Evolutionary conservation across 2,797 vertebrate species (phyloP).

Genomic region (Lutjanus campechanus): DNA sequence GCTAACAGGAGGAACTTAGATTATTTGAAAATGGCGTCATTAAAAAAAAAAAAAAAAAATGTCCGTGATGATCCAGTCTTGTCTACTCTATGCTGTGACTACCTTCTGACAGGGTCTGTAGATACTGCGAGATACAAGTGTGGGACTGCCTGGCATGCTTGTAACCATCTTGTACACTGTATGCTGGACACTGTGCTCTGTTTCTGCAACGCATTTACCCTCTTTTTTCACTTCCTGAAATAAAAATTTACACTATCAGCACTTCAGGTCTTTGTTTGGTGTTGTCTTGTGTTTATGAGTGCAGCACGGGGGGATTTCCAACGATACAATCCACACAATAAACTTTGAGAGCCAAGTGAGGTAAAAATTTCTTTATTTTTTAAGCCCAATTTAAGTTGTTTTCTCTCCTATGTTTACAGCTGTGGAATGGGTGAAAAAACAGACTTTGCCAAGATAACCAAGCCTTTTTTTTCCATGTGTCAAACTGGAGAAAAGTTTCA

Average conservation of each 20-base stretch:
- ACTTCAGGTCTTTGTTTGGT: conserved; percentile 26
- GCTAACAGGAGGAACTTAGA: conserved; percentile 26
- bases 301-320: not conserved
- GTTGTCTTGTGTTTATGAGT: not conserved
- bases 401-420: too few species aligned
- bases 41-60: not conserved
- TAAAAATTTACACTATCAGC: conserved; percentile 69
- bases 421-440: too few species aligned
- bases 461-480: too few species aligned
- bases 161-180: conserved; percentile 74
- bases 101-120: conserved; percentile 53
- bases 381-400: too few species aligned
- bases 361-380: too few species aligned
- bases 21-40: conserved; percentile 24
- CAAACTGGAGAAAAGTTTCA: too few species aligned
- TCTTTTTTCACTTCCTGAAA: conserved; percentile 79
- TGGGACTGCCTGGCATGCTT: conserved; percentile 67
- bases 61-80: conserved; percentile 18
- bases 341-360: not conserved
- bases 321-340: not conserved
- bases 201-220: conserved; percentile 72
- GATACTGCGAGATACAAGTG: conserved; percentile 49
- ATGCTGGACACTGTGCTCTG: conserved; percentile 69
- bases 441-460: too few species aligned
- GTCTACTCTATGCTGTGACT: conserved; percentile 49